Base-by-base conservation (phyloP, 2,797 vertebrate species). In the Furcifer pardalis region DNA sequence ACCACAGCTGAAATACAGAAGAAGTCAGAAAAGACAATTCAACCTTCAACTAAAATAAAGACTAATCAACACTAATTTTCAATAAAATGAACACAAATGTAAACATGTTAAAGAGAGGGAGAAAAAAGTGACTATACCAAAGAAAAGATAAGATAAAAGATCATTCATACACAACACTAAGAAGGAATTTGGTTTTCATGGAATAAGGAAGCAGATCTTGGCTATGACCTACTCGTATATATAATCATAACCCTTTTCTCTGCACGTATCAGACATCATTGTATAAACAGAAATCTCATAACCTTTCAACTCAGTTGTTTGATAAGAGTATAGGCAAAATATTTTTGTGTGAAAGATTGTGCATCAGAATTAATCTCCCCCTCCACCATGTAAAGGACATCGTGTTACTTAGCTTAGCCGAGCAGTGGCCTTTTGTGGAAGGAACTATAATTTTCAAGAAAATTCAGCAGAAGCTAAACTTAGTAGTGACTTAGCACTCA, bases 31-130 rank as follows among this genome's bases (percentile, higher is more conserved):
- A 76, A 77, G 56, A 37, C 7, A 7, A 2, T 21, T 59, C 40
- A 88, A 86, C 89, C 81, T 83, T 86, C 71, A 79, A 90, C 77
- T 10, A 59, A 0, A 80, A 79, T 72, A 74, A 79, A 15, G 30
- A 23, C 2, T 5, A 77, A 60, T 2, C 37, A 60, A 77, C 15
- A 42, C 4, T 35, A 76, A 35, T 79, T 23, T 42, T 88, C 56
- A 82, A 25, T 40, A 25, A 86, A 52, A 71, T n/a, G n/a, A n/a
- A n/a, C n/a, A n/a, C n/a, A n/a, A n/a, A n/a, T n/a, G n/a, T n/a
- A n/a, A n/a, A n/a, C n/a, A n/a, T n/a, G n/a, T n/a, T n/a, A n/a
- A n/a, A n/a, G n/a, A n/a, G 46, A 49, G 46, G 13, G 46, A 49
- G 15, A 68, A 35, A 13, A 72, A 44, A 52, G 9, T 21, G 44